Percentiles rank a stretch among this genome's conserved stretches.
These are phyloP conservation scores for Centrocercus urophasianus DNA, from an alignment of 2,113 vertebrate species.

Conservation along the genomic window DNA sequence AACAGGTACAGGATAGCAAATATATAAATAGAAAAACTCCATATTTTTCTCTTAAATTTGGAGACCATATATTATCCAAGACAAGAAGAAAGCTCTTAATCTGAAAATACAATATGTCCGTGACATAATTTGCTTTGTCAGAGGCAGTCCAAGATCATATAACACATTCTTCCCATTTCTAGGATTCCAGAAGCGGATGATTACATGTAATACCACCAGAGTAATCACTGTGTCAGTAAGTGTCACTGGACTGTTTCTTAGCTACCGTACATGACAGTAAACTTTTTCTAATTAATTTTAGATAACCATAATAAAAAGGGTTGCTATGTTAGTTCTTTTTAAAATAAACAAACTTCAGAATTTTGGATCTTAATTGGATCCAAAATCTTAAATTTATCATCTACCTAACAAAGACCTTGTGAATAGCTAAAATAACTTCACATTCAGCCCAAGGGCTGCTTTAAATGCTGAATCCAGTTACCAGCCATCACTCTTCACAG, in stretches of 20 bases:
- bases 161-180: not conserved
- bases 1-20: not conserved
- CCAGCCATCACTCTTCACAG: not conserved
- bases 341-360: not conserved
- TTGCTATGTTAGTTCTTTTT: not conserved
- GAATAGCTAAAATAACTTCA: not conserved
- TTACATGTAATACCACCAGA: not conserved
- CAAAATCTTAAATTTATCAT: not conserved
- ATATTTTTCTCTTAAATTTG: not conserved
- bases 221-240: not conserved
- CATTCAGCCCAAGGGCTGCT: not conserved
- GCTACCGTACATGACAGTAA: not conserved
- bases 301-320: not conserved
- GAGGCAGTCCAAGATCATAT: not conserved
- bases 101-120: not conserved
- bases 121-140: not conserved
- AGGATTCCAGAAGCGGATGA: not conserved
- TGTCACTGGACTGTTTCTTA: not conserved
- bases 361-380: not conserved
- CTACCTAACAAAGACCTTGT: not conserved
- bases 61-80: not conserved
- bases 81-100: not conserved
- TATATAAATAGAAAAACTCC: too few relatives aligned
- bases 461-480: not conserved
- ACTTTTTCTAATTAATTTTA: not conserved